Evolutionary conservation across 2,888 invertebrate species (phyloP).

Genomic region (Amiota communis): DNA sequence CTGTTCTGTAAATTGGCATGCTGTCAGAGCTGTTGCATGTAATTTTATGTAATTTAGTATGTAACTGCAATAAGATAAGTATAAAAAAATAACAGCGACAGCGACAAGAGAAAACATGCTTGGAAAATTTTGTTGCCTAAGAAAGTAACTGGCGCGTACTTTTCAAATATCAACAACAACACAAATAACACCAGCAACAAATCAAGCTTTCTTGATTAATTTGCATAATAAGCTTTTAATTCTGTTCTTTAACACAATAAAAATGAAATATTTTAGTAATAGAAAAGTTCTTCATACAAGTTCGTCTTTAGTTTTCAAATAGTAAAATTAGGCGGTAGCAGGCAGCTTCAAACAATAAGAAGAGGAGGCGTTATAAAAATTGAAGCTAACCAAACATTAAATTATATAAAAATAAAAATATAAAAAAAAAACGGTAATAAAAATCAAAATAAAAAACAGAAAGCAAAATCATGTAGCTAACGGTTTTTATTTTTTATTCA

Average conservation of each 20-base stretch:
- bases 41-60: slow-evolving; percentile 69
- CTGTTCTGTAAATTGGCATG: background rate
- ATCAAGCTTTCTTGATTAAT: slow-evolving; percentile 50
- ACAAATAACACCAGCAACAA: slow-evolving; percentile 22
- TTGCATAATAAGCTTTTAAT: slow-evolving; percentile 70
- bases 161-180: slow-evolving; percentile 12
- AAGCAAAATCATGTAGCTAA: background rate
- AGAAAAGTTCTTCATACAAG: background rate
- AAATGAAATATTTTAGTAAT: background rate
- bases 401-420: background rate
- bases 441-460: background rate
- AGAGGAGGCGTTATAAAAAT: slow-evolving; percentile 4
- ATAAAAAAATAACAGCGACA: slow-evolving; percentile 34
- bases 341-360: background rate
- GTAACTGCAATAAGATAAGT: slow-evolving; percentile 60
- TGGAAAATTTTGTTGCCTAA: slow-evolving; percentile 62
- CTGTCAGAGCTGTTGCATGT: slow-evolving; percentile 45
- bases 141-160: slow-evolving; percentile 42
- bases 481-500: background rate
- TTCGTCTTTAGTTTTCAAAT: background rate
- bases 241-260: slow-evolving; percentile 37
- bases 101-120: slow-evolving; percentile 57
- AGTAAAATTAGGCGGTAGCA: background rate
- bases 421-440: background rate
- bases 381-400: background rate